Percentiles rank a stretch among this genome's conserved stretches.
These are phyloP conservation scores for Scrobipalpa atriplicella DNA, from an alignment of 2,888 invertebrate genomes.

Conservation along the genomic window DNA sequence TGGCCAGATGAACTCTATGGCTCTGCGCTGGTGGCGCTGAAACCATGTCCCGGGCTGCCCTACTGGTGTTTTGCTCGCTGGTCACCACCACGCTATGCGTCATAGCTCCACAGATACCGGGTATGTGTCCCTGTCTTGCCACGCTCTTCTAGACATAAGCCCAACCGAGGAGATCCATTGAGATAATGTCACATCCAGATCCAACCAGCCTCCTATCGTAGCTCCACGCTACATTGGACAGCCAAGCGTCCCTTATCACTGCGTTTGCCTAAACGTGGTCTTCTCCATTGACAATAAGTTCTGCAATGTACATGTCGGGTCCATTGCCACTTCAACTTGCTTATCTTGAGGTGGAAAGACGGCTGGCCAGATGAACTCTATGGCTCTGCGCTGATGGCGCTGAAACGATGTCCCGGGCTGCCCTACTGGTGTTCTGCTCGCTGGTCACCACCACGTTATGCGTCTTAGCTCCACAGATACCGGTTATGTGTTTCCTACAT, in stretches of 20 bases:
- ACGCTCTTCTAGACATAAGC: no score
- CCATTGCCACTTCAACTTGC: no score
- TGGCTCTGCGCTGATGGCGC: constrained; percentile 55
- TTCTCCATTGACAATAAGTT: no score
- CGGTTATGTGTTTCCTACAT: no score
- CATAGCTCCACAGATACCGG: constrained; percentile 66
- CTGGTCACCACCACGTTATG: constrained; percentile 71
- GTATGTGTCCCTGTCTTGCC: no score
- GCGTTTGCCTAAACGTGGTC: no score
- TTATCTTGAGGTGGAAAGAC: constrained; percentile 33
- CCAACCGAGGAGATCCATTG: no score
- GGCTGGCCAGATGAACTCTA: constrained; percentile 64
- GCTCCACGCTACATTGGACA: no score
- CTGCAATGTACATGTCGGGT: background rate
- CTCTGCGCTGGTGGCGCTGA: constrained; percentile 60
- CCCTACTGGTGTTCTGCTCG: no score
- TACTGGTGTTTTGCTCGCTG: constrained; percentile 71
- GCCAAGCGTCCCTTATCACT: no score
- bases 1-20: constrained; percentile 70
- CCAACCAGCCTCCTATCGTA: no score
- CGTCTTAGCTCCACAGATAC: constrained; percentile 39
- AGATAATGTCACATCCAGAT: no score
- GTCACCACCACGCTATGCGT: constrained; percentile 72
- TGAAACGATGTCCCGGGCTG: constrained; percentile 71
- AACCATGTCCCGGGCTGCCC: constrained; percentile 70